These are phyloP conservation scores for Drosophila subpulchrella DNA, from an alignment of 1,140 invertebrate species.

Conservation along the genomic window DNA sequence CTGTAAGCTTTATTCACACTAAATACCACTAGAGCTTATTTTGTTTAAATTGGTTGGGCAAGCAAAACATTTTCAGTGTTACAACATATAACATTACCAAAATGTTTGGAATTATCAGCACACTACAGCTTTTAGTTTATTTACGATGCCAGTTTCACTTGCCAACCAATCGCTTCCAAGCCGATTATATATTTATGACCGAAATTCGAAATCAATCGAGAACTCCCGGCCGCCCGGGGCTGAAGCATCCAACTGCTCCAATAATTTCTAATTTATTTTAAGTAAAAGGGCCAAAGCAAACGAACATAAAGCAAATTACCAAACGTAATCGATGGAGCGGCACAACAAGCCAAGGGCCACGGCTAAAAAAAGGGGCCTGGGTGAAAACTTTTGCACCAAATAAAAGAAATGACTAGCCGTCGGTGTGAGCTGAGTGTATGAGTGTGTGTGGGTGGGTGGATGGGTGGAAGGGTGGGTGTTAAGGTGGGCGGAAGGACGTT, in stretches of 20 bases:
- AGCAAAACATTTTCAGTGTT: too few relatives aligned
- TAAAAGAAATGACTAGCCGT: slow-evolving; percentile 43
- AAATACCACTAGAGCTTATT: too few relatives aligned
- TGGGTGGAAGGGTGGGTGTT: slow-evolving; percentile 6
- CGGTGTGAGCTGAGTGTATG: slow-evolving; percentile 9
- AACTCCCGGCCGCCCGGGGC: slow-evolving; percentile 4
- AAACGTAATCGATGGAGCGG: slow-evolving; percentile 68
- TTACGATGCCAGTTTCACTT: slow-evolving; percentile 18
- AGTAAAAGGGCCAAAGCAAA: slow-evolving; percentile 66
- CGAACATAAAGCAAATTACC: slow-evolving; percentile 74
- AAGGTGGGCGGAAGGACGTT: background rate
- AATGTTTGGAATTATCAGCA: background rate
- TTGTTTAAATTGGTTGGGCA: too few relatives aligned
- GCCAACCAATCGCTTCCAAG: slow-evolving; percentile 9
- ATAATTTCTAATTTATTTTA: slow-evolving; percentile 82
- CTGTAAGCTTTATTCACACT: background rate
- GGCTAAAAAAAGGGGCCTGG: slow-evolving; percentile 12
- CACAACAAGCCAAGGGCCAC: slow-evolving; percentile 44
- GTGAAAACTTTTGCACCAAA: slow-evolving; percentile 62
- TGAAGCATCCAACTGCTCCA: slow-evolving; percentile 60
- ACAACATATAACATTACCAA: background rate
- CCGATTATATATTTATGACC: slow-evolving; percentile 66
- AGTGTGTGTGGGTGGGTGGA: background rate
- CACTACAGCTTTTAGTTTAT: background rate
- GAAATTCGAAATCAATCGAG: slow-evolving; percentile 67